Base-by-base conservation (phyloP, 2,797 vertebrate genomes). In the Eleutherodactylus coqui region DNA sequence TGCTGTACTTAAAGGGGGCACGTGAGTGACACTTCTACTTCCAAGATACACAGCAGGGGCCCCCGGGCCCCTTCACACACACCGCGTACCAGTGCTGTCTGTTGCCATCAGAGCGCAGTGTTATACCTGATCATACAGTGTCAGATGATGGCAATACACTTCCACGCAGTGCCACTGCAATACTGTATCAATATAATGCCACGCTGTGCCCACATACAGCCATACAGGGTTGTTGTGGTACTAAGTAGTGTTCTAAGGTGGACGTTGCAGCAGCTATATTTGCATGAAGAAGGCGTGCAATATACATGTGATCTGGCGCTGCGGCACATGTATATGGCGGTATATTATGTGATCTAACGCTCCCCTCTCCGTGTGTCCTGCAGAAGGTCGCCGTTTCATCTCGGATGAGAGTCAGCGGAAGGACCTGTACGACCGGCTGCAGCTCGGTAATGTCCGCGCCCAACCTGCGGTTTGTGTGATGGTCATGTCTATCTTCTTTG, bases 1-100 rank as follows among this genome's bases (percentile, higher is more conserved):
- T 99, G 96, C 92, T 99, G 64, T 99, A 99, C 88, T 93, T 99
- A 34, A 99, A 98, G 92, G 97, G 97, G n/a, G 96, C 97, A 88
- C 97, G 97, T 99, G 95, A 87, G 98, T 97, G 21, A 19, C 34
- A 24, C 2, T 16, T 49, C 17, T 24, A 27, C 32, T 1, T 16
- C 2, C n/a, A 29, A 2, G 2, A 38, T 2, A 24, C 0, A 24
- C 8, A 13, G 11, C 38, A 24, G 19, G 13, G 27, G 32, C 1
- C 29, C 62, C 13, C 13, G 13, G 27, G 27, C 29, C 62, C 60
- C 60, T 64, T n/a, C n/a, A n/a, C 60, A 64, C 55, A 58, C 19
- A 27, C n/a, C 9, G 29, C 16, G 7, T 16, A 17, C 19, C n/a
- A 27, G 55, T 27, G 55, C 13, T 58, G 53, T 58, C 7, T 58